These are phyloP conservation scores for Octomys mimax DNA, from an alignment of 2,797 vertebrate species.

Conservation along the genomic window DNA sequence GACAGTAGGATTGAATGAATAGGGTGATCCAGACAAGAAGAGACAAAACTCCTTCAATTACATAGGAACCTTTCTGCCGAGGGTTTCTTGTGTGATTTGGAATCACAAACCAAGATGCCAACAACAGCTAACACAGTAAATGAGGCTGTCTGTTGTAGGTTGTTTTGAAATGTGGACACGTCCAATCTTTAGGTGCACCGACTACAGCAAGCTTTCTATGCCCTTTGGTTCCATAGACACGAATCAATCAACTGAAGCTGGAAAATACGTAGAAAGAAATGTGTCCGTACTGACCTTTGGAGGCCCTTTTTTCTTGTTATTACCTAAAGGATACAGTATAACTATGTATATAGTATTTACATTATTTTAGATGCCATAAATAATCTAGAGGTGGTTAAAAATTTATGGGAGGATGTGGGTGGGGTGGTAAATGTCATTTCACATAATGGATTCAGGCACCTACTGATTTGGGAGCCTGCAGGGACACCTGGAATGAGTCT, in stretches of 20 bases:
- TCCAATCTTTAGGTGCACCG: rapidly evolving
- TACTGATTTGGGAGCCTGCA: not conserved
- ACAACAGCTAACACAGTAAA: not conserved
- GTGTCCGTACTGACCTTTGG: not conserved
- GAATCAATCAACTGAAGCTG: not conserved
- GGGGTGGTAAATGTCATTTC: not conserved
- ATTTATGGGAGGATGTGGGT: no score
- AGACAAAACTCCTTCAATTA: not conserved
- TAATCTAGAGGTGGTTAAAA: not conserved
- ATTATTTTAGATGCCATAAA: not conserved
- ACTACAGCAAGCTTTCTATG: not conserved
- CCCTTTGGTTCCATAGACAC: not conserved
- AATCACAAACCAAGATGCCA: not conserved
- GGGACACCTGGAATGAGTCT: not conserved
- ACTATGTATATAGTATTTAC: no score
- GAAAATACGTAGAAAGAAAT: not conserved
- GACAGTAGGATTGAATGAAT: not conserved
- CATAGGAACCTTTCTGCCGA: rapidly evolving
- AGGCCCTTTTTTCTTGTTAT: not conserved
- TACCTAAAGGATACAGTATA: not conserved
- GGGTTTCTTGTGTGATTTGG: not conserved
- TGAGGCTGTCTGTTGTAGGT: not conserved
- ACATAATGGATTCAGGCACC: not conserved
- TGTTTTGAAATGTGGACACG: not conserved
- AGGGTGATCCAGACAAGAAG: not conserved